Percentiles rank a stretch among this genome's conserved stretches.
Evolutionary conservation across 1,140 invertebrate species (phyloP).

Genomic region (Trachelipus rathkii): DNA sequence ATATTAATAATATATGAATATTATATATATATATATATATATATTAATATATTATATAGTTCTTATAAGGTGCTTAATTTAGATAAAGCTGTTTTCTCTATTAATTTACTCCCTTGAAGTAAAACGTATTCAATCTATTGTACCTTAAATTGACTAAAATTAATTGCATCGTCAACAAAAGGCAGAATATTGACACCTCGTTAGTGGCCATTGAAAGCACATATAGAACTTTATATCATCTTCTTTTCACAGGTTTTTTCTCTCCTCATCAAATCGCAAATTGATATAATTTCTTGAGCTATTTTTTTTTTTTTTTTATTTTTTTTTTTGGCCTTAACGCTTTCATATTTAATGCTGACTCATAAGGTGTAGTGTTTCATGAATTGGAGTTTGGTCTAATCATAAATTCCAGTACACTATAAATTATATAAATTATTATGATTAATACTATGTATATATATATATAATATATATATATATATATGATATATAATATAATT

Average conservation of each 20-base stretch:
- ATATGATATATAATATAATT: background rate
- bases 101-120: background rate
- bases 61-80: no score
- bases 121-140: slow-evolving; percentile 7
- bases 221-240: background rate
- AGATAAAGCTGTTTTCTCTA: background rate
- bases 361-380: no score
- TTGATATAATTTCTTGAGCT: background rate
- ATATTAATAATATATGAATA: no score
- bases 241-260: background rate
- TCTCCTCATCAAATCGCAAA: background rate
- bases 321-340: background rate
- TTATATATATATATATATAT: no score
- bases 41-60: no score
- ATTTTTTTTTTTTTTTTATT: background rate
- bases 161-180: background rate
- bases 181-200: background rate
- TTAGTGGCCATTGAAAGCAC: background rate
- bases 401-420: no score
- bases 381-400: no score
- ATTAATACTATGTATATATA: background rate
- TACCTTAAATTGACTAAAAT: background rate
- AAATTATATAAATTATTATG: background rate
- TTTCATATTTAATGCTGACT: background rate
- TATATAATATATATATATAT: slow-evolving; percentile 1